These are phyloP conservation scores for Daphoenositta chrysoptera DNA, from an alignment of 2,113 vertebrate species.

Conservation along the genomic window DNA sequence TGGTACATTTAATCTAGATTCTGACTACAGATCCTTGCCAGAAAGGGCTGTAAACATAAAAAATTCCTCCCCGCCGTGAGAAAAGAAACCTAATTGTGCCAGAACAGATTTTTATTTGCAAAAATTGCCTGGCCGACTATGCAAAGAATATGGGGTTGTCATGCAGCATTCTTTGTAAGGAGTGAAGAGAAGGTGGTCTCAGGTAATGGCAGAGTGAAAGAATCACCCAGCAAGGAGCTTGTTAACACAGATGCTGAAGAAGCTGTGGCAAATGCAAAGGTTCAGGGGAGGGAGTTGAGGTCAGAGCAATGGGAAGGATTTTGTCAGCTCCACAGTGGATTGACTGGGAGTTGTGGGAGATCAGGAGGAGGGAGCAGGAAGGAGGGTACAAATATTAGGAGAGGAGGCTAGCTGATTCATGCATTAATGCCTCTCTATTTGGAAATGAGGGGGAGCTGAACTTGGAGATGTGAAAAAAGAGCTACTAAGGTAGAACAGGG, in stretches of 20 bases:
- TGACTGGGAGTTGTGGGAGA: not conserved
- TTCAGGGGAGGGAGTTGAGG: not conserved
- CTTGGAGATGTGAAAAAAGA: not conserved
- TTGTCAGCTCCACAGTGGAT: not conserved
- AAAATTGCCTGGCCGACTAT: not conserved
- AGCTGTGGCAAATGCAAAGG: not conserved
- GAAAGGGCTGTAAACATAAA: not conserved
- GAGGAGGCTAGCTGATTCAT: not conserved
- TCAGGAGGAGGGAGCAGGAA: not conserved
- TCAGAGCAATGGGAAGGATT: not conserved
- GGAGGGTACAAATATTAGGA: not conserved
- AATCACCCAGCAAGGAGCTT: not conserved
- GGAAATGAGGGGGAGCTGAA: not conserved
- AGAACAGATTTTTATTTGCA: not conserved
- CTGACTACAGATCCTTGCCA: not conserved
- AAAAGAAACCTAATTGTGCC: not conserved
- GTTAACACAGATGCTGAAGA: not conserved
- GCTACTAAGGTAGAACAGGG: not conserved
- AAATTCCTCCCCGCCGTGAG: rapidly evolving
- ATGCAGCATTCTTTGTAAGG: not conserved
- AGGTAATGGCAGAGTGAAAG: not conserved
- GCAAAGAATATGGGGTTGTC: not conserved
- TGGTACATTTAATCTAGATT: not conserved
- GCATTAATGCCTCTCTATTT: not conserved
- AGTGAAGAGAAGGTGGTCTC: not conserved